A percentile compares a stretch with the other conserved stretches of the same genome.
Evolutionary conservation across 2,797 vertebrate genomes (phyloP).

Genomic region (Menidia menidia): DNA sequence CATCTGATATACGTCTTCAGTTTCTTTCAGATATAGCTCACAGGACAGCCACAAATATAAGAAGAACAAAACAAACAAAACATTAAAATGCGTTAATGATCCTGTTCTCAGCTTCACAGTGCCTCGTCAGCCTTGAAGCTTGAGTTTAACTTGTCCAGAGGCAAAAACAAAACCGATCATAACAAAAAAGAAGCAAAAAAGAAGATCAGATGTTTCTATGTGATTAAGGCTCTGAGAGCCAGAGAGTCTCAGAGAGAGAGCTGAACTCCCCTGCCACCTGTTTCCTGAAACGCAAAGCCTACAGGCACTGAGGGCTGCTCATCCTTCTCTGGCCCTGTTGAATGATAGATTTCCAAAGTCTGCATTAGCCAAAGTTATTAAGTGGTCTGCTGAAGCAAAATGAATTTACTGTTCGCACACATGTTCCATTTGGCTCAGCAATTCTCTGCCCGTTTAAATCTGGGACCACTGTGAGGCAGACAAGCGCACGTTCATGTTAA

Average conservation of each 20-base stretch:
- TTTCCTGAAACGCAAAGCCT: slow-evolving; percentile 50
- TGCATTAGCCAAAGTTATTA: slow-evolving; percentile 76
- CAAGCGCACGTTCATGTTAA: slow-evolving; percentile 68
- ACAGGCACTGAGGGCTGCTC: slow-evolving; percentile 55
- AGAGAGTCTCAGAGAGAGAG: background rate
- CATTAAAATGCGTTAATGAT: no score
- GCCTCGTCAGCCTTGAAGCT: no score
- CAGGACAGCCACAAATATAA: no score
- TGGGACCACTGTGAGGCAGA: slow-evolving; percentile 68
- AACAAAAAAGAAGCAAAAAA: no score
- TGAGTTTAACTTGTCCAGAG: no score
- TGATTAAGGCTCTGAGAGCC: slow-evolving; percentile 23
- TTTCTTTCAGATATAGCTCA: no score
- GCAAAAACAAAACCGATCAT: no score
- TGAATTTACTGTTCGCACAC: slow-evolving; percentile 60
- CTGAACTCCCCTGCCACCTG: slow-evolving; percentile 39
- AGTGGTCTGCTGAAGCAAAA: slow-evolving; percentile 78
- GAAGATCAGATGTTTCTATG: no score
- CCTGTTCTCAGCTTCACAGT: no score
- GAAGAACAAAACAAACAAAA: no score
- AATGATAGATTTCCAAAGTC: slow-evolving; percentile 73
- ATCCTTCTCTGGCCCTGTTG: slow-evolving; percentile 58
- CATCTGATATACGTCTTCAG: no score
- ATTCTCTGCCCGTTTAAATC: slow-evolving; percentile 69
- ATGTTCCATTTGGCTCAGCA: slow-evolving; percentile 64